Evolutionary conservation across 2,888 invertebrate genomes (phyloP).

Genomic region (Lasioglossum lativentre): DNA sequence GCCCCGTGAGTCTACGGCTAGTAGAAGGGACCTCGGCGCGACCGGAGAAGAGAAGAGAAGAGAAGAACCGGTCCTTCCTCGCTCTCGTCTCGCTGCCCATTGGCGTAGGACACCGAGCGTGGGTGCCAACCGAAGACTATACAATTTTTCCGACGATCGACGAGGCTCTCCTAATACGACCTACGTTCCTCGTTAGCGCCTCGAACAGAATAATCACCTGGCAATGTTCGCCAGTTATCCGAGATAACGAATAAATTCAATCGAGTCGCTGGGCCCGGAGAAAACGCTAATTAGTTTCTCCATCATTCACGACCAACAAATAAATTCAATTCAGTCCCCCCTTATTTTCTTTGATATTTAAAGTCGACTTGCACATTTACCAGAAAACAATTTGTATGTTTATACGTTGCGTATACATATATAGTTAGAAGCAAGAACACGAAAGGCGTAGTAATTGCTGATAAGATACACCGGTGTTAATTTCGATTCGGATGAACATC

Average conservation of each 20-base stretch:
- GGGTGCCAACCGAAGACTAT: constrained; percentile 70
- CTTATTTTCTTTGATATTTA: background rate
- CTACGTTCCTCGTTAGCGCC: constrained; percentile 44
- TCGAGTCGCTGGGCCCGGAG: background rate
- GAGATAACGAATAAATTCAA: background rate
- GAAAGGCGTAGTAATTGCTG: background rate
- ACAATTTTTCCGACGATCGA: constrained; percentile 42
- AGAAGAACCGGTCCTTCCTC: constrained; percentile 78
- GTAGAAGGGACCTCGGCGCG: constrained; percentile 65
- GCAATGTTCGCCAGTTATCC: background rate
- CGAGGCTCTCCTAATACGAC: constrained; percentile 43
- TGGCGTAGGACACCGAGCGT: constrained; percentile 76
- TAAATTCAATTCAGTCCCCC: background rate
- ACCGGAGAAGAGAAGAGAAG: constrained; percentile 65
- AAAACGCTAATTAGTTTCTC: background rate
- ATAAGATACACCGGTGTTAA: constrained; percentile 2
- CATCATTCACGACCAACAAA: background rate
- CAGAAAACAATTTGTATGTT: background rate
- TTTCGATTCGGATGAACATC: constrained; percentile 41
- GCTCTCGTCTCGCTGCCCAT: constrained; percentile 72
- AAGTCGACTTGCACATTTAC: background rate
- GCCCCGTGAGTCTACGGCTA: constrained; percentile 54
- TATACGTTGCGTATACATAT: background rate
- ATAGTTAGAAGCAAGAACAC: background rate
- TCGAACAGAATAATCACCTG: constrained; percentile 18